phyloP scores from a whole-genome alignment of 2,888 invertebrate genomes.

The Synanthedon formicaeformis region DNA sequence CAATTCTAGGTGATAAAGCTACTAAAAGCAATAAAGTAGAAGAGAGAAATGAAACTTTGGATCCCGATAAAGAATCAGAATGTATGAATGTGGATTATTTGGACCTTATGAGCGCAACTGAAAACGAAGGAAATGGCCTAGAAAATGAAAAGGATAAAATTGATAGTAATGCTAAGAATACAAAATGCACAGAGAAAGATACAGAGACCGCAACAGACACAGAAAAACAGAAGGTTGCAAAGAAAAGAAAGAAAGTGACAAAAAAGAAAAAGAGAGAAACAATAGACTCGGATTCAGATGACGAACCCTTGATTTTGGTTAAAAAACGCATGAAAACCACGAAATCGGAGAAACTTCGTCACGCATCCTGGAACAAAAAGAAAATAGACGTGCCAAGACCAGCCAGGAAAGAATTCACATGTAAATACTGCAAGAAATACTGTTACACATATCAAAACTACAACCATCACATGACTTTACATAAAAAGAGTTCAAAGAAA shows the following conservation, averaged over 20 bases:
- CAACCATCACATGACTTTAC: conserved; percentile 43
- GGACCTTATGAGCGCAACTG: background rate
- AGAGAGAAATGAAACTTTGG: background rate
- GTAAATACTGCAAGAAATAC: conserved; percentile 39
- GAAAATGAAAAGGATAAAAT: background rate
- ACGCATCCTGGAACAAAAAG: conserved; percentile 4
- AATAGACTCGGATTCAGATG: conserved; percentile 25
- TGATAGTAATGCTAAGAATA: conserved; percentile 13
- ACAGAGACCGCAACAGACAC: conserved; percentile 13
- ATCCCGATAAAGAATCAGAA: background rate
- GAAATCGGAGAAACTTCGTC: conserved; percentile 1
- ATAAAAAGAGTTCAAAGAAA: conserved; percentile 27
- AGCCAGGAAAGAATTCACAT: conserved; percentile 27
- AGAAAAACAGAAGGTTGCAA: conserved; percentile 1
- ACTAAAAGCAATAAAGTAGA: too few relatives aligned
- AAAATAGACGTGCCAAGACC: background rate
- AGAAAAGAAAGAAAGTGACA: conserved; percentile 1
- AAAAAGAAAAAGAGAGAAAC: background rate
- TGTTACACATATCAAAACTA: conserved; percentile 54
- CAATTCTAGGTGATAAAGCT: conserved; percentile 1
- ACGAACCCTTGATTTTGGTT: conserved; percentile 24
- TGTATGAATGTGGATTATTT: too few relatives aligned
- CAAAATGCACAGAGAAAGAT: conserved; percentile 6
- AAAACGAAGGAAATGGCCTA: background rate
- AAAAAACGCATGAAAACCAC: conserved; percentile 12